Evolutionary conservation across 2,113 vertebrate species (phyloP).

Genomic region (Dendropsophus ebraccatus): DNA sequence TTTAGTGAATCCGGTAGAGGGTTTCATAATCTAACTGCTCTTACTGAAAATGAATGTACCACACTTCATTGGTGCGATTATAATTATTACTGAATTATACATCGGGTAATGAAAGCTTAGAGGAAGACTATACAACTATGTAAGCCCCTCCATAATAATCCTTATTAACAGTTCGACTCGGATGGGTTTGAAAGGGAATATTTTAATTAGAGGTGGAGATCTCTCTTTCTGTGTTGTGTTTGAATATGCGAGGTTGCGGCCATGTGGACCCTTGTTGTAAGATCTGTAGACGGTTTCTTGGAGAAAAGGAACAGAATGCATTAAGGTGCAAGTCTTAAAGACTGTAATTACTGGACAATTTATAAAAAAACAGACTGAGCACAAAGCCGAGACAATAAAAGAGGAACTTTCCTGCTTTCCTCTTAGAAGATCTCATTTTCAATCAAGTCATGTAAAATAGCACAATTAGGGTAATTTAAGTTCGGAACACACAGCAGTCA

Average conservation of each 20-base stretch:
- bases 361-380: constrained; percentile 33
- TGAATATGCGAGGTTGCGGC: neutral
- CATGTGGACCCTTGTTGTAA: neutral
- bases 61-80: neutral
- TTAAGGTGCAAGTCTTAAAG: constrained; percentile 13
- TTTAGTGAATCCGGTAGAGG: too few relatives aligned
- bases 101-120: neutral
- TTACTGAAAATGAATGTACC: neutral
- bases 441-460: constrained; percentile 37
- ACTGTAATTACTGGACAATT: constrained; percentile 49
- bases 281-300: neutral
- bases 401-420: constrained; percentile 15
- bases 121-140: neutral
- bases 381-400: neutral
- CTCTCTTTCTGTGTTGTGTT: neutral
- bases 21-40: neutral
- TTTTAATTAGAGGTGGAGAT: neutral
- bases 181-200: neutral
- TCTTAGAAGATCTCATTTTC: constrained; percentile 37
- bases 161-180: neutral
- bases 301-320: neutral
- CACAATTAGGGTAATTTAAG: constrained; percentile 45
- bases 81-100: neutral
- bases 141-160: constrained; percentile 4
- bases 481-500: constrained; percentile 17